phyloP scores from a whole-genome alignment of 2,113 vertebrate genomes.

The Psilopsiagon aymara region DNA sequence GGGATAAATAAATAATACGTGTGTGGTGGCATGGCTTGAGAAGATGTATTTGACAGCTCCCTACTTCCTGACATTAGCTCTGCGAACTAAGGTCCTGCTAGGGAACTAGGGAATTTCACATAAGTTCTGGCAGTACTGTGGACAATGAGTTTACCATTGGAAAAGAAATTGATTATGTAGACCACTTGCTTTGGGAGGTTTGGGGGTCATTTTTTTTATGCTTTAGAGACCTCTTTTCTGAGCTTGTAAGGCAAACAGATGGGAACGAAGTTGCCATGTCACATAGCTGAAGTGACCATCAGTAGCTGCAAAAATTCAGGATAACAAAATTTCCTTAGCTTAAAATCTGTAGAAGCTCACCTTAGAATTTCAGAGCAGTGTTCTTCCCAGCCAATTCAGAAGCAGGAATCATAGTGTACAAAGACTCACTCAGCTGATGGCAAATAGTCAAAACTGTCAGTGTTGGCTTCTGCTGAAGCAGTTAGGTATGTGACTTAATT shows the following conservation, averaged over 20 bases:
- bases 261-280: not conserved
- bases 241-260: not conserved
- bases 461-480: not conserved
- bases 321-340: not conserved
- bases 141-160: not conserved
- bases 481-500: not conserved
- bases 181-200: not conserved
- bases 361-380: not conserved
- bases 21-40: not conserved
- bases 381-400: not conserved
- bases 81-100: not conserved
- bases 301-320: not conserved
- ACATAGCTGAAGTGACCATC: not conserved
- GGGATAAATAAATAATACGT: not conserved
- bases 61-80: not conserved
- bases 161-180: not conserved
- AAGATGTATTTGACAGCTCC: not conserved
- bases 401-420: rapidly evolving
- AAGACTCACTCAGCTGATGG: not conserved
- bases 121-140: not conserved
- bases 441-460: not conserved
- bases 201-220: not conserved
- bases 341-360: not conserved
- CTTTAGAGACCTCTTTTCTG: not conserved
- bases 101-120: not conserved